Evolutionary conservation across 1,140 invertebrate genomes (phyloP).

Genomic region (Listronotus bonariensis): DNA sequence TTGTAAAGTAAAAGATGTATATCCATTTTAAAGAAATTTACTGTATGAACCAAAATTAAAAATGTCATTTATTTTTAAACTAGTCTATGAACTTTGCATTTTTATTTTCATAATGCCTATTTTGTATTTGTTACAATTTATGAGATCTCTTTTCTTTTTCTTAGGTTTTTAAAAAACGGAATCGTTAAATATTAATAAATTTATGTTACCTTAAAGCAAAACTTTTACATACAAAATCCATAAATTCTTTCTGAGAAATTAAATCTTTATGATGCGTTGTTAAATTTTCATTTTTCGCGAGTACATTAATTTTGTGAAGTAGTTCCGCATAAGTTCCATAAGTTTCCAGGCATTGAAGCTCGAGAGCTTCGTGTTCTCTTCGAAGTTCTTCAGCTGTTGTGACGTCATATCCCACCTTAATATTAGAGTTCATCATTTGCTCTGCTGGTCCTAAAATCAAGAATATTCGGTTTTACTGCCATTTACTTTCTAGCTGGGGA

Average conservation of each 20-base stretch:
- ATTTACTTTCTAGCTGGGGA: too few relatives aligned
- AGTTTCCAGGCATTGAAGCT: slow-evolving; percentile 76
- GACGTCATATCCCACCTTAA: slow-evolving; percentile 74
- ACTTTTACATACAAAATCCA: slow-evolving; percentile 80
- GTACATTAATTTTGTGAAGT: slow-evolving; percentile 68
- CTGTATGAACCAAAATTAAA: too few relatives aligned
- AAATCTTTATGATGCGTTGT: slow-evolving; percentile 59
- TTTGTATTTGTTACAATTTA: too few relatives aligned
- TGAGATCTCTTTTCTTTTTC: not conserved
- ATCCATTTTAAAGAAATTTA: too few relatives aligned
- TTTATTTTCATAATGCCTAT: too few relatives aligned
- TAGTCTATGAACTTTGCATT: too few relatives aligned
- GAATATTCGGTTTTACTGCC: too few relatives aligned
- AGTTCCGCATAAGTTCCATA: slow-evolving; percentile 78
- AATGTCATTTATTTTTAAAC: too few relatives aligned
- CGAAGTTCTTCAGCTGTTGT: slow-evolving; percentile 71
- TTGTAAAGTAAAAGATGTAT: too few relatives aligned
- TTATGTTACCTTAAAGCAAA: slow-evolving; percentile 66
- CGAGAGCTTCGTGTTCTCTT: slow-evolving; percentile 73
- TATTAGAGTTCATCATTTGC: slow-evolving; percentile 69
- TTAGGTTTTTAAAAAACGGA: not conserved
- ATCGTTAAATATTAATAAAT: not conserved
- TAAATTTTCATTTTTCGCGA: slow-evolving; percentile 57
- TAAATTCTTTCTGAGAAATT: slow-evolving; percentile 71
- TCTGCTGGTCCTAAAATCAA: slow-evolving; percentile 65